Evolutionary conservation across 2,888 invertebrate genomes (phyloP), one percentile per base, ranked within the genome.

Genomic region (Anoplius nigerrimus): DNA sequence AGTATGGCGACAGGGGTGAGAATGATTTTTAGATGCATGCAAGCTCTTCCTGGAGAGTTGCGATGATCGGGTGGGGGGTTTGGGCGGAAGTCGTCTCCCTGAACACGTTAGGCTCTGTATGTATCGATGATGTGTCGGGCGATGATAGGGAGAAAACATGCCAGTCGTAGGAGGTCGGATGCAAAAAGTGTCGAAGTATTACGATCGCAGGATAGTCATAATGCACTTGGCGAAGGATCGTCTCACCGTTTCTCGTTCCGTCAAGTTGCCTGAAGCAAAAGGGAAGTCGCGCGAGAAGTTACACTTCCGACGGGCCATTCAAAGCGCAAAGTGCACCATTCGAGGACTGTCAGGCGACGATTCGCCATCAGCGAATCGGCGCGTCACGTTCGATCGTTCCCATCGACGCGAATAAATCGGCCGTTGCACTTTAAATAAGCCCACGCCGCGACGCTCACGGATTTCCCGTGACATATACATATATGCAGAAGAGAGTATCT

Each of bases 1-100:
- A 11, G 1, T 6, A 34, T 6, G 34, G 11, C 11, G 34, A 1
- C 11, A 6, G 34, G 42, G 52, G 63, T 69, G 73, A 62, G 42
- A 72, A 74, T 80, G 80, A 82, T 83, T 80, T 79, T 82, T 79
- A 82, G 80, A 82, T 81, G 82, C 84, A 81, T 78, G 73, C 78
- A 84, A 84, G 81, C 80, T 79, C 76, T 69, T 76, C 71, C 74
- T 64, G 62, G 74, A 76, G 74, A 76, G 34, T 11, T 34, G 34
- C 34, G 34, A 2, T 34, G 34, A 71, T 69, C 48, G 42, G n/a
- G n/a, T n/a, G n/a, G n/a, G n/a, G n/a, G n/a, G n/a, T n/a, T n/a
- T n/a, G n/a, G n/a, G 55, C 34, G 43, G 11, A 51, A 54, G 66
- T 61, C n/a, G 48, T 48, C 18, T 48, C 18, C 34, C 11, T 13